These are phyloP conservation scores for Heloderma charlesbogerti DNA, from an alignment of 2,113 vertebrate genomes.

Conservation along the genomic window DNA sequence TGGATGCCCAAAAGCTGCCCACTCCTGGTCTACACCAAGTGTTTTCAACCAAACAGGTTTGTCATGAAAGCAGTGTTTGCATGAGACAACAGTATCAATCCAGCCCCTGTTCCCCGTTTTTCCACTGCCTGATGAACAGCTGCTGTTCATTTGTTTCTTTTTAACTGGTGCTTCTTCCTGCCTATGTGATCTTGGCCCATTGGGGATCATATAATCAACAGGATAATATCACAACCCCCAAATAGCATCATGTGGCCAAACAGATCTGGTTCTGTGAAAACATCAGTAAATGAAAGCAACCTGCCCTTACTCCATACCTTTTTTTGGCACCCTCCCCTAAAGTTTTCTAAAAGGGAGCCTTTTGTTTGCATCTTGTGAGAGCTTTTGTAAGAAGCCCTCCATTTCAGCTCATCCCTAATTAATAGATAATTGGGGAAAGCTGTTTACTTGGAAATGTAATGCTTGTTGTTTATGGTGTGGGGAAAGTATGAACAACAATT, in stretches of 20 bases:
- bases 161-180: neutral
- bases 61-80: no score
- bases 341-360: no score
- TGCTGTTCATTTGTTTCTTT: neutral
- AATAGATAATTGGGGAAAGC: neutral
- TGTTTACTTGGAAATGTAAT: neutral
- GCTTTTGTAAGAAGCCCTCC: no score
- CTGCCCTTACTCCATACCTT: neutral
- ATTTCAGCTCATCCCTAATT: no score
- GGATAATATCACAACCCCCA: neutral
- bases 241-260: neutral
- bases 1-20: no score
- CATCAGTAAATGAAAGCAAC: neutral
- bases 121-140: neutral
- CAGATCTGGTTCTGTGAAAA: neutral
- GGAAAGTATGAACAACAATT: neutral
- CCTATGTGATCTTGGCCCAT: neutral
- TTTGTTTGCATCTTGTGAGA: no score
- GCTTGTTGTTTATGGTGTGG: neutral
- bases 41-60: no score
- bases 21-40: no score
- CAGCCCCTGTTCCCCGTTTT: no score
- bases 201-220: neutral
- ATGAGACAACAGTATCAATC: no score
- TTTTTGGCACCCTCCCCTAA: no score